phyloP scores from a whole-genome alignment of 2,888 invertebrate genomes.

The Empis stercorea region DNA sequence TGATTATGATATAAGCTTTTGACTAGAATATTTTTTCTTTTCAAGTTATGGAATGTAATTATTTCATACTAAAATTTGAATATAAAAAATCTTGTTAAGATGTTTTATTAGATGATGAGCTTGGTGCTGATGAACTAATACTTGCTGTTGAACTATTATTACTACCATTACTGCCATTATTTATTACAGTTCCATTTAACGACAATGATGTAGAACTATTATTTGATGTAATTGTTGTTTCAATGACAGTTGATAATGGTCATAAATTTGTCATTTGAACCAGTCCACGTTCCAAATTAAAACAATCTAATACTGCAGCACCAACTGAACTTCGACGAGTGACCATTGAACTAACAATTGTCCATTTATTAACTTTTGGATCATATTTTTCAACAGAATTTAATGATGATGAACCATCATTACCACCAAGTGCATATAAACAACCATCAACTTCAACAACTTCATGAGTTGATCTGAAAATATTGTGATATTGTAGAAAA shows the following conservation, averaged over 20 bases:
- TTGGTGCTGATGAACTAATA: too few relatives aligned
- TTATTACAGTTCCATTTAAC: not conserved
- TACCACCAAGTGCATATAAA: constrained; percentile 53
- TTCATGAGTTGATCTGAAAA: constrained; percentile 51
- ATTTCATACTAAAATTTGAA: too few relatives aligned
- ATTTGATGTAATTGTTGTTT: constrained; percentile 15
- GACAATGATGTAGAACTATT: not conserved
- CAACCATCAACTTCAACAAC: constrained; percentile 49
- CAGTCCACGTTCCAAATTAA: constrained; percentile 41
- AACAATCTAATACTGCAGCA: constrained; percentile 51
- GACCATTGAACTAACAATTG: constrained; percentile 49
- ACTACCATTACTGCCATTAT: not conserved
- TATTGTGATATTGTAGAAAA: not conserved
- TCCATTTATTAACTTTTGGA: constrained; percentile 51
- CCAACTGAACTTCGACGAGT: constrained; percentile 52
- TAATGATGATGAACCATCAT: constrained; percentile 55
- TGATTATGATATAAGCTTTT: too few relatives aligned
- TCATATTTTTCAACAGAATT: constrained; percentile 57
- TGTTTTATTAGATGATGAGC: not conserved
- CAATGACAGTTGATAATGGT: constrained; percentile 31
- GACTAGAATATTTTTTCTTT: too few relatives aligned
- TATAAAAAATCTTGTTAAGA: not conserved
- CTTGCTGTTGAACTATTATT: not conserved
- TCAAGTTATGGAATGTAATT: too few relatives aligned
- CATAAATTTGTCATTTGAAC: constrained; percentile 38